phyloP scores from a whole-genome alignment of 2,113 vertebrate species.

The Phyllostomus hastatus region DNA sequence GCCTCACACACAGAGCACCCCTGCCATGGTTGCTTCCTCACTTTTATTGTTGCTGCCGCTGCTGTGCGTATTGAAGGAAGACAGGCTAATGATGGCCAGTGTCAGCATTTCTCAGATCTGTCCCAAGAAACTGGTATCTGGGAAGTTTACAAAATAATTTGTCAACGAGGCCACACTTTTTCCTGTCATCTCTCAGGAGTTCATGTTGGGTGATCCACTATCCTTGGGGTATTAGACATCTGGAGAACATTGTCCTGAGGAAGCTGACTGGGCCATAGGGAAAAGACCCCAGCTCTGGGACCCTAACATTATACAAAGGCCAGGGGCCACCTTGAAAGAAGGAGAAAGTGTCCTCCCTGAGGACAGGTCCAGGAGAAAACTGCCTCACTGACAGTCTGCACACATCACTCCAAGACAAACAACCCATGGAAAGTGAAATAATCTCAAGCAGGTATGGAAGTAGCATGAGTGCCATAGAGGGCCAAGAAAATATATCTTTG shows the following conservation, averaged over 20 bases:
- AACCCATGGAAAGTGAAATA: neutral
- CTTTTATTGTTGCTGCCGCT: neutral
- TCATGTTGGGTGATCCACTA: neutral
- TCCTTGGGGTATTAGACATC: neutral
- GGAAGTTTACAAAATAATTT: neutral
- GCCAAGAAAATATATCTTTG: slow-evolving; percentile 59
- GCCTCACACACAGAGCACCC: neutral
- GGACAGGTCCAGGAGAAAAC: neutral
- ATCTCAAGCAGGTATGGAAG: slow-evolving; percentile 37
- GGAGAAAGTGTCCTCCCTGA: neutral
- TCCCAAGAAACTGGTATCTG: neutral
- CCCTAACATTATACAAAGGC: neutral
- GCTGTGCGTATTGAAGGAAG: neutral
- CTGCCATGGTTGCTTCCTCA: neutral
- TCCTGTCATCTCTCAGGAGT: neutral
- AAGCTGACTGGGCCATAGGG: neutral
- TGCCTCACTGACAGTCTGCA: neutral
- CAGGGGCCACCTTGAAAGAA: neutral
- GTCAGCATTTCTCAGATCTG: neutral
- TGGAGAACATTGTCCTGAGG: neutral
- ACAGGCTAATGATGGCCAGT: neutral
- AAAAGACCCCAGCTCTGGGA: neutral
- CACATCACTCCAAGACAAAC: neutral
- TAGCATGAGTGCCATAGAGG: neutral
- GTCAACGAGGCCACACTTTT: neutral